phyloP scores from a whole-genome alignment of 2,113 vertebrate species.

The Melanocharis versteri region DNA sequence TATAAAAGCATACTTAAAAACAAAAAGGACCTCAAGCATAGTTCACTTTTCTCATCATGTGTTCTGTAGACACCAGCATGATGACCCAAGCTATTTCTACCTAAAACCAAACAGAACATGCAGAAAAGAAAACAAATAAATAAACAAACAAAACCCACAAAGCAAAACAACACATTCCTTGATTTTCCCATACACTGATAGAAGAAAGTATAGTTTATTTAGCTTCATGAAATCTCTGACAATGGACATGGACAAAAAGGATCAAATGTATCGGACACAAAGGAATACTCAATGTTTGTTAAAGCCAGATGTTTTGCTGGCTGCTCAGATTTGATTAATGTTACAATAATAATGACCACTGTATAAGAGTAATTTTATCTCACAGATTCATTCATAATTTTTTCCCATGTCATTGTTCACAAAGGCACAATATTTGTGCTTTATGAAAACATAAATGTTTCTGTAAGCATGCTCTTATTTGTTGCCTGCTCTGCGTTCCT shows the following conservation, averaged over 20 bases:
- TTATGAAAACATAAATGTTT: neutral
- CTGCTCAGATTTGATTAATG: constrained; percentile 81
- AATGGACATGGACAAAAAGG: constrained; percentile 72
- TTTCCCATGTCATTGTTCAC: neutral
- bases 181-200: constrained; percentile 59
- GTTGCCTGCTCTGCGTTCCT: neutral
- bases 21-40: neutral
- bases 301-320: constrained; percentile 82
- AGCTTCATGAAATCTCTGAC: constrained; percentile 81
- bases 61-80: neutral
- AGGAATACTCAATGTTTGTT: constrained; percentile 77
- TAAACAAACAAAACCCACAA: neutral
- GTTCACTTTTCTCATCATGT: neutral
- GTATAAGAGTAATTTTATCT: constrained; percentile 72
- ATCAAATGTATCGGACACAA: constrained; percentile 78
- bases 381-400: neutral
- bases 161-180: neutral
- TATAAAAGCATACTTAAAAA: neutral
- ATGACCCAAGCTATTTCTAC: neutral
- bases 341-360: constrained; percentile 73
- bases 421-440: constrained; percentile 52
- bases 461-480: neutral
- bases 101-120: neutral
- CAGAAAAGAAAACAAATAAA: neutral
- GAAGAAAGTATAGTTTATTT: constrained; percentile 77